These are phyloP conservation scores for Lasioglossum leucozonium DNA, from an alignment of 2,888 invertebrate species.

Conservation along the genomic window DNA sequence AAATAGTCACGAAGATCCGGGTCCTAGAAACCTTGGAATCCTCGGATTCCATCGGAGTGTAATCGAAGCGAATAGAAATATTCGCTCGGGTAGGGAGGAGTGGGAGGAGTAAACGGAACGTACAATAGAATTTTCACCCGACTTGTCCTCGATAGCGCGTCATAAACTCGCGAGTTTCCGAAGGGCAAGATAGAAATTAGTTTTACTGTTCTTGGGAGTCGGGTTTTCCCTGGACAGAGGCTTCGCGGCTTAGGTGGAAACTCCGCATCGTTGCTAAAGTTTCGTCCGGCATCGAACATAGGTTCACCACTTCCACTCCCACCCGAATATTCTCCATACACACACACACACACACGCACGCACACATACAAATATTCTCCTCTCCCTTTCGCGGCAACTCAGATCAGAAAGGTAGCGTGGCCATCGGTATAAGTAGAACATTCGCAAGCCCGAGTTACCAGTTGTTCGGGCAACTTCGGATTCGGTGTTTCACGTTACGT, in stretches of 20 bases:
- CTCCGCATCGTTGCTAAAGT: slow-evolving; percentile 14
- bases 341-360: background rate
- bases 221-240: slow-evolving; percentile 26
- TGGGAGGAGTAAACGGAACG: background rate
- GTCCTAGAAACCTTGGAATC: background rate
- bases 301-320: background rate
- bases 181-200: slow-evolving; percentile 25
- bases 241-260: slow-evolving; percentile 15
- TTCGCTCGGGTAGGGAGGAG: background rate
- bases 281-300: slow-evolving; percentile 21
- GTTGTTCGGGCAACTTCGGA: background rate
- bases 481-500: slow-evolving; percentile 10
- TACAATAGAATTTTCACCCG: slow-evolving; percentile 2
- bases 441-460: background rate
- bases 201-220: slow-evolving; percentile 16
- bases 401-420: background rate
- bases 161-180: slow-evolving; percentile 8
- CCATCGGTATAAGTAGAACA: slow-evolving; percentile 8
- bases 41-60: background rate
- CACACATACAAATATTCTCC: background rate
- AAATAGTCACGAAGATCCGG: background rate
- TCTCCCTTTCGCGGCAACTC: background rate
- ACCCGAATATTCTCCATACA: background rate
- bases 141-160: background rate
- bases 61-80: background rate